These are phyloP conservation scores for Proteles cristata DNA, from an alignment of 2,113 vertebrate species.

Conservation along the genomic window DNA sequence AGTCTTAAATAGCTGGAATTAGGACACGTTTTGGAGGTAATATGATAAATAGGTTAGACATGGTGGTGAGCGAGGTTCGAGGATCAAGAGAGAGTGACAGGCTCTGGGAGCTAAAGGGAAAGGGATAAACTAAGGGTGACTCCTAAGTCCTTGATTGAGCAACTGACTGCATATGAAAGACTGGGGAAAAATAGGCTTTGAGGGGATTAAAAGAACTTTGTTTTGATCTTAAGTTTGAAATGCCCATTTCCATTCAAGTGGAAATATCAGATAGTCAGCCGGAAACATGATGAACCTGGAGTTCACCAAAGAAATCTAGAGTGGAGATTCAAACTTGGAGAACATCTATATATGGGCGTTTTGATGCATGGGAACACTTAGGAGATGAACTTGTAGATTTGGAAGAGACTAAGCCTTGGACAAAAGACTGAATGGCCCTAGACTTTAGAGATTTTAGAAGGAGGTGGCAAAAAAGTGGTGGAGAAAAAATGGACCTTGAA, in stretches of 20 bases:
- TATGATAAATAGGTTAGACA: neutral
- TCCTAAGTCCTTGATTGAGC: neutral
- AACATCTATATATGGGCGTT: neutral
- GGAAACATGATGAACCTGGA: neutral
- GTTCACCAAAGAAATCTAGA: neutral
- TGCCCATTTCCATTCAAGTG: neutral
- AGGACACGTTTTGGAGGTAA: neutral
- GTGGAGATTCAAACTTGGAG: neutral
- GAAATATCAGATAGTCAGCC: neutral
- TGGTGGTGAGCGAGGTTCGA: neutral
- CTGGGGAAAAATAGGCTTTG: neutral
- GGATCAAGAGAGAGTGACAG: neutral
- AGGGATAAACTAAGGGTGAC: neutral
- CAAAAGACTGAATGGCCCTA: neutral
- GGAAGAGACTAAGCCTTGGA: neutral
- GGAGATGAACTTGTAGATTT: neutral
- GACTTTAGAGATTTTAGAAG: neutral
- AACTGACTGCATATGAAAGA: neutral
- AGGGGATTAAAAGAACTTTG: neutral
- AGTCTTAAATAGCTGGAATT: neutral
- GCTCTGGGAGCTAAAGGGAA: neutral
- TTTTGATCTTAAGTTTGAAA: neutral
- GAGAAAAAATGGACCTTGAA: neutral
- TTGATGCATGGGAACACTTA: neutral
- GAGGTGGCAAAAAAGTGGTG: neutral